Evolutionary conservation across 2,888 invertebrate genomes (phyloP).

Genomic region (Drosophila gaucha): DNA sequence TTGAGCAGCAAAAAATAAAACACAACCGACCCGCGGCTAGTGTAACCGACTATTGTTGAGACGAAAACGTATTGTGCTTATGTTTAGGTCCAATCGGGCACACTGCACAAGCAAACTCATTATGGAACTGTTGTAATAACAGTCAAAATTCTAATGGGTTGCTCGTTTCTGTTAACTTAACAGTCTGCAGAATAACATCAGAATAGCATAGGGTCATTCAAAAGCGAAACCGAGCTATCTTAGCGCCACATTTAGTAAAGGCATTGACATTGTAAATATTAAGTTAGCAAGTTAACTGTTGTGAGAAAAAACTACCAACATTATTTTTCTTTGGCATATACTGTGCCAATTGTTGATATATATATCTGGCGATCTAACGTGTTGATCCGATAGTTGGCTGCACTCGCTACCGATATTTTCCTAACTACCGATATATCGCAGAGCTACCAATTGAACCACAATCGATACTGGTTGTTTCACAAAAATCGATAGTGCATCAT

Average conservation of each 20-base stretch:
- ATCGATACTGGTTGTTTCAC: background rate
- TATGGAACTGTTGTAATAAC: slow-evolving; percentile 15
- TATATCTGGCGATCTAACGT: background rate
- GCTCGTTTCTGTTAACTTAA: slow-evolving; percentile 1
- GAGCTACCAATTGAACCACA: background rate
- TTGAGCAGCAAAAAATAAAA: slow-evolving; percentile 10
- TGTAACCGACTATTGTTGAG: slow-evolving; percentile 46
- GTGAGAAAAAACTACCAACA: too few species aligned
- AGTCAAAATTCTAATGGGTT: too few species aligned
- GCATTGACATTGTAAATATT: too few species aligned
- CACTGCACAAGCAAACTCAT: slow-evolving; percentile 12
- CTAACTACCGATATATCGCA: background rate
- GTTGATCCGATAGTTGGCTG: background rate
- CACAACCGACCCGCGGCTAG: slow-evolving; percentile 55
- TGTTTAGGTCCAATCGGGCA: slow-evolving; percentile 7
- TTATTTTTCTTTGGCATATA: too few species aligned
- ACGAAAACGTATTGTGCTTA: background rate
- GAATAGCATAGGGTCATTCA: too few species aligned
- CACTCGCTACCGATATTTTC: background rate
- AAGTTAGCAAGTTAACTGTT: too few species aligned
- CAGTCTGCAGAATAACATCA: too few species aligned
- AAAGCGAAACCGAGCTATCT: too few species aligned
- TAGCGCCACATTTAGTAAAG: too few species aligned
- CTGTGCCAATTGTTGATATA: too few species aligned
- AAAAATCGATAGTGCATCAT: slow-evolving; percentile 24